Evolutionary conservation across 2,888 invertebrate species (phyloP).

Genomic region (Doris montereyensis): DNA sequence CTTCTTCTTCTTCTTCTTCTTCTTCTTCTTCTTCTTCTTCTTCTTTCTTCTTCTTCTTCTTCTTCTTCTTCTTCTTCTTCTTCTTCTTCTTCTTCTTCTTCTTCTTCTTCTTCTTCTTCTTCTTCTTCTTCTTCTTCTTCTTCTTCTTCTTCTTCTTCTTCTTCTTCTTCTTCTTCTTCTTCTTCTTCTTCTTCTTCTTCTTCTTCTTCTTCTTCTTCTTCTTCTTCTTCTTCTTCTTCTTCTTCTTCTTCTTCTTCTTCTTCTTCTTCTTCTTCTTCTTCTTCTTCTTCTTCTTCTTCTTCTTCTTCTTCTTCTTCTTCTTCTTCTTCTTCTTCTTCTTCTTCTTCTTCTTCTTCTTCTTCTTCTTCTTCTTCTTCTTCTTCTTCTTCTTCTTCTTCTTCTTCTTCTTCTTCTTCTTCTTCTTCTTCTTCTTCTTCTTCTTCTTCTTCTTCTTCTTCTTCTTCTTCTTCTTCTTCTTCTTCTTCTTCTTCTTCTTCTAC

Average conservation of each 20-base stretch:
- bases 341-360: not conserved
- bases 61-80: conserved; percentile 32
- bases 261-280: not conserved
- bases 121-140: conserved; percentile 42
- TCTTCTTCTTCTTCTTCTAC: conserved; percentile 4
- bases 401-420: conserved; percentile 7
- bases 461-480: not conserved
- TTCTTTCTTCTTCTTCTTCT: conserved; percentile 44
- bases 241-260: not conserved
- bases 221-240: not conserved
- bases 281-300: not conserved
- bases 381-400: conserved; percentile 2
- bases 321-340: not conserved
- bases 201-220: conserved; percentile 16
- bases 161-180: not conserved
- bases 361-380: not conserved
- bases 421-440: conserved; percentile 5
- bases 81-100: conserved; percentile 48
- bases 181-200: not conserved
- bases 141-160: conserved; percentile 2
- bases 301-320: conserved; percentile 1
- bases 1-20: conserved; percentile 13
- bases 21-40: conserved; percentile 40
- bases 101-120: conserved; percentile 47
- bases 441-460: conserved; percentile 8